Evolutionary conservation across 2,113 vertebrate species (phyloP).

Genomic region (Otolemur garnettii): DNA sequence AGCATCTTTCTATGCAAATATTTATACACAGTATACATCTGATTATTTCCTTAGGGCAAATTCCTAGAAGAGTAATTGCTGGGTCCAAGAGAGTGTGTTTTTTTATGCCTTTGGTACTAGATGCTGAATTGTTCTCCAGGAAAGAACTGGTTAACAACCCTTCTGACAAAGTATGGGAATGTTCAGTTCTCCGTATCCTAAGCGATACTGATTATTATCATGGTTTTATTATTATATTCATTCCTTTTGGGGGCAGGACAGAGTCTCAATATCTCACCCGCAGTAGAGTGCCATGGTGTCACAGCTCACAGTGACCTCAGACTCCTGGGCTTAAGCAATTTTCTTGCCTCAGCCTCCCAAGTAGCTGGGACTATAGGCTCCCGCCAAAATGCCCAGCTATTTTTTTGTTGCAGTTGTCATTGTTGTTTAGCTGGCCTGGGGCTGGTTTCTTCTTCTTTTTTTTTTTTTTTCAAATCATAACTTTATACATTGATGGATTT

Average conservation of each 20-base stretch:
- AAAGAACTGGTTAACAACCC: conserved; percentile 38
- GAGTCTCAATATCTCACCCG: no score
- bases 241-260: background rate
- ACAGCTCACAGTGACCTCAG: no score
- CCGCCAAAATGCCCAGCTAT: no score
- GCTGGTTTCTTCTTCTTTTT: no score
- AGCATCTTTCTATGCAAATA: conserved; percentile 69
- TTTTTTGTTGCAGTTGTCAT: no score
- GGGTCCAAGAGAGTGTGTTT: background rate
- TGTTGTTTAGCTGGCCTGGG: no score
- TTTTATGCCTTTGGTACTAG: conserved; percentile 42
- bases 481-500: no score
- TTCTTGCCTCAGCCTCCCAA: no score
- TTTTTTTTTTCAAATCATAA: no score
- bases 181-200: conserved; percentile 38
- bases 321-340: no score
- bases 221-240: background rate
- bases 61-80: conserved; percentile 32
- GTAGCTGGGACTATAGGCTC: no score
- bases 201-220: background rate
- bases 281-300: no score
- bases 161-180: background rate
- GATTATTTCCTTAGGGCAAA: conserved; percentile 59
- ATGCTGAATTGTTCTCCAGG: conserved; percentile 41
- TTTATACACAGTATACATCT: conserved; percentile 46